Evolutionary conservation across 2,113 vertebrate genomes (phyloP).

Genomic region (Actenoides hombroni): DNA sequence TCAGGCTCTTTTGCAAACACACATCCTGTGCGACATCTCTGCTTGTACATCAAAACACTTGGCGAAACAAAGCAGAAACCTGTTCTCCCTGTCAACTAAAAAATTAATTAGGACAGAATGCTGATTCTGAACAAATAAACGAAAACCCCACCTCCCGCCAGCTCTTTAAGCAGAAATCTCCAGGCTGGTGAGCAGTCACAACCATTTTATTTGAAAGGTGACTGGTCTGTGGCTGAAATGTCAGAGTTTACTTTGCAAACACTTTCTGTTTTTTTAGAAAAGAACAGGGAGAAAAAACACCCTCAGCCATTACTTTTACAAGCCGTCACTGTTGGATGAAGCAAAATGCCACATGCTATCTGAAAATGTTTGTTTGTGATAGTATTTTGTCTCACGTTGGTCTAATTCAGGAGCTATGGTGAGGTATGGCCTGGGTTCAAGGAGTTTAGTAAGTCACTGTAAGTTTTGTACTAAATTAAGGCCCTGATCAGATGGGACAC

Average conservation of each 20-base stretch:
- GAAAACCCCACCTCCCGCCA: not conserved
- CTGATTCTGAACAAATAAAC: conserved; percentile 12
- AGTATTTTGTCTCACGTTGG: not conserved
- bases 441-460: not conserved
- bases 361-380: not conserved
- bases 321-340: not conserved
- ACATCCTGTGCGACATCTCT: not conserved
- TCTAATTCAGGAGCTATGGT: not conserved
- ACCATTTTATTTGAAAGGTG: not conserved
- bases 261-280: not conserved
- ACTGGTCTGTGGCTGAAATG: not conserved
- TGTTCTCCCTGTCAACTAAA: conserved; percentile 59
- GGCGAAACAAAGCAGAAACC: conserved; percentile 63
- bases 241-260: not conserved
- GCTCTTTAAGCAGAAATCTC: not conserved
- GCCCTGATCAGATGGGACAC: not conserved
- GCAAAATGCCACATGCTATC: rapidly evolving
- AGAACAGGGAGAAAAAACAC: not conserved
- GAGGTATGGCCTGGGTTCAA: not conserved
- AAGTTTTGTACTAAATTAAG: not conserved
- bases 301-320: not conserved
- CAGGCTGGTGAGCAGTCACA: not conserved
- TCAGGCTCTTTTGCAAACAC: conserved; percentile 47
- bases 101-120: conserved; percentile 50
- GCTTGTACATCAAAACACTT: conserved; percentile 48